Percentiles rank a stretch among this genome's conserved stretches.
phyloP scores from a whole-genome alignment of 30 jellyfish, hydroid and myxozoan genomes.

The Cassiopea xamachana region DNA sequence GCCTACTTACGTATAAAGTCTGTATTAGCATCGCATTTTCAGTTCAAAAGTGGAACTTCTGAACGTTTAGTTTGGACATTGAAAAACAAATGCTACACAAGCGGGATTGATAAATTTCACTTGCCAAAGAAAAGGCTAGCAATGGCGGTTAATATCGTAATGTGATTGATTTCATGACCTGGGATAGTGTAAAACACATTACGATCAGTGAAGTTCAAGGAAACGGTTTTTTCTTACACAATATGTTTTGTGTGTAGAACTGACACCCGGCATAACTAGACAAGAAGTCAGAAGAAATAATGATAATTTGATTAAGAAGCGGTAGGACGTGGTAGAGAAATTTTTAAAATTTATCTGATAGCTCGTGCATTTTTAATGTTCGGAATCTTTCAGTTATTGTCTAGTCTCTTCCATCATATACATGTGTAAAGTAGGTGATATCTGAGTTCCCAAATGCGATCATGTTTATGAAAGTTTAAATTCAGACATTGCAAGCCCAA shows the following conservation, averaged over 20 bases:
- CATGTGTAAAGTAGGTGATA: constrained; percentile 12
- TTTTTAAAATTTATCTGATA: constrained; percentile 54
- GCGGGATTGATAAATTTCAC: not conserved
- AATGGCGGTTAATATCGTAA: not conserved
- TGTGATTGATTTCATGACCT: constrained; percentile 35
- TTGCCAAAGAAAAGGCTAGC: not conserved
- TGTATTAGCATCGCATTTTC: no score
- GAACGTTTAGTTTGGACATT: not conserved
- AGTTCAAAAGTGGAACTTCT: not conserved
- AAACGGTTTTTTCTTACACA: constrained; percentile 9
- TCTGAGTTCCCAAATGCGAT: not conserved
- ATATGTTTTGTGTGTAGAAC: constrained; percentile 27
- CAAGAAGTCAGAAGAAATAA: constrained; percentile 60
- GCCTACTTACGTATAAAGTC: no score
- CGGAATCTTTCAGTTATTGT: constrained; percentile 53
- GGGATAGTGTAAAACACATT: constrained; percentile 2
- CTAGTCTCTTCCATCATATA: constrained; percentile 22
- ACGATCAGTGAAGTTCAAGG: constrained; percentile 7
- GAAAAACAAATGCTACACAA: not conserved
- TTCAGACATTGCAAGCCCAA: not conserved
- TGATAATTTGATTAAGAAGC: constrained; percentile 60
- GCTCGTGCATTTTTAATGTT: constrained; percentile 53
- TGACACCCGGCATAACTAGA: constrained; percentile 53
- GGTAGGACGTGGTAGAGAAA: constrained; percentile 75
- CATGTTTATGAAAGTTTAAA: not conserved